Conservation (phyloP, 2,888 invertebrate genomes). For the Drosophila buzzatii region DNA sequence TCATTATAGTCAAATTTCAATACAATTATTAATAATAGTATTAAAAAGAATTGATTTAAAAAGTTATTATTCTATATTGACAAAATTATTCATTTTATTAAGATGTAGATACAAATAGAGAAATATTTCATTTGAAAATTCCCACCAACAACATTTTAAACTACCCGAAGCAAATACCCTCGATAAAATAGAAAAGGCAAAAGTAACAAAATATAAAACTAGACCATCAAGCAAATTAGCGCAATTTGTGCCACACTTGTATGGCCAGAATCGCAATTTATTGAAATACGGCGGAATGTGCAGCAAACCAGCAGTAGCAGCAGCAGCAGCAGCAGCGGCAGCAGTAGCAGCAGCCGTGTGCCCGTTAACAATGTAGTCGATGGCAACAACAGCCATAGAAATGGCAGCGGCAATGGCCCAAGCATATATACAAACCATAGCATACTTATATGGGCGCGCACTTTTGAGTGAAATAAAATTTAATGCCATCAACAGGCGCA, state of each 20-base stretch:
- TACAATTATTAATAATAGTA: no score
- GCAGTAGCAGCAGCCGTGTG: conserved; percentile 42
- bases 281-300: conserved; percentile 62
- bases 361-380: conserved; percentile 59
- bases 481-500: conserved; percentile 69
- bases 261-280: conserved; percentile 59
- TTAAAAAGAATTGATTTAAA: no score
- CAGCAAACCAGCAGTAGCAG: conserved; percentile 15
- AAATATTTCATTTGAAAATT: neutral
- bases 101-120: no score
- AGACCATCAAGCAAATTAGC: conserved; percentile 69
- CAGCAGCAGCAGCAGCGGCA: conserved; percentile 29
- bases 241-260: conserved; percentile 67
- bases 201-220: conserved; percentile 45
- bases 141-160: neutral
- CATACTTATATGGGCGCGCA: conserved; percentile 60
- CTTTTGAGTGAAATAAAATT: conserved; percentile 71
- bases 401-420: conserved; percentile 14
- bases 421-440: conserved; percentile 37
- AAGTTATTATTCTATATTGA: no score
- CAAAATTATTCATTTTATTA: no score
- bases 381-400: conserved; percentile 36
- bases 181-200: conserved; percentile 6
- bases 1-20: no score
- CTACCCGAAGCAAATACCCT: neutral